Base-by-base conservation (phyloP, 2,113 vertebrate genomes). In the Anolis sagrei region DNA sequence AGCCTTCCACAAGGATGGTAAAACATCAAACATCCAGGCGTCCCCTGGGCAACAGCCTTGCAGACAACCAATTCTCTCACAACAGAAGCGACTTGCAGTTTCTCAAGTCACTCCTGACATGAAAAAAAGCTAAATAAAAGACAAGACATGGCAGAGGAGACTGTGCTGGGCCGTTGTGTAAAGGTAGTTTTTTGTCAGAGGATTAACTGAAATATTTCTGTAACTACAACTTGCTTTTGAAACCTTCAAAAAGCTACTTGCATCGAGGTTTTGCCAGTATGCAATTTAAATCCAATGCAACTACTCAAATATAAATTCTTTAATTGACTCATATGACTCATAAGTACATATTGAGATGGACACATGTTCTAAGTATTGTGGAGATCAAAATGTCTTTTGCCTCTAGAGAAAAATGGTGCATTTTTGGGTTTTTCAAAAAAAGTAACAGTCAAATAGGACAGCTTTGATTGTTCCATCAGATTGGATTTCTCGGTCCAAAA, bases 401-500 rank as follows among this genome's bases (percentile, higher is more conserved):
- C 32, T 89, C 85, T 90, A 88, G 84, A 77, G 4, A 27, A 70
- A 90, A 48, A 1, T 13, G 54, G 4, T 58, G 54, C 18, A 18
- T 11, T 13, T 58, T 58, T 13, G 14, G 66, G 76, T 39, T 0
- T 58, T 85, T 34, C 79, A 61, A 23, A 61, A 61, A 13, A 16
- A 61, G 58, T 89, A 86, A 36, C 58, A n/a, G 81, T 62, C 81
- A 85, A 87, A 77, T 14, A 86, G 81, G 39, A 82, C 86, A 51
- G 44, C 69, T 89, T 6, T 72, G 29, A 86, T 80, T 36, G 90
- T 66, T 80, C 62, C 32, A 87, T 88, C 36, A 85, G 90, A 75
- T 76, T 44, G 70, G 80, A 88, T 93, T 92, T 92, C 75, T 76
- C 88, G 48, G 90, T 89, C 36, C 76, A 79, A 89, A 84, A 25